phyloP scores from a whole-genome alignment of 2,888 invertebrate genomes.

The Sarcophaga caerulescens region DNA sequence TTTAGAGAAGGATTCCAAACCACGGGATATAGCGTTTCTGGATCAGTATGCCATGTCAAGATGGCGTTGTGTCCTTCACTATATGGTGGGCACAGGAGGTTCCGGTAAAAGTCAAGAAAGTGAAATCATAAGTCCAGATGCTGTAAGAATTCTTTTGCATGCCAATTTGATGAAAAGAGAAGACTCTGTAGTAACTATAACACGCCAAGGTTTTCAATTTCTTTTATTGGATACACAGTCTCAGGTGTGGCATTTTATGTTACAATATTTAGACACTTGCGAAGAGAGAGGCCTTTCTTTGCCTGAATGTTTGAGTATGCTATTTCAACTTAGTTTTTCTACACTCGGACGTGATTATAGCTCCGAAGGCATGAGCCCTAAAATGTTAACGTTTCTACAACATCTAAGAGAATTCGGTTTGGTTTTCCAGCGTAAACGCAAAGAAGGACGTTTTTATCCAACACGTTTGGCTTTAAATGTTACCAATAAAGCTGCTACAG shows the following conservation, averaged over 20 bases:
- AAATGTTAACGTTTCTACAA: slow-evolving; percentile 94
- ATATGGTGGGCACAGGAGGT: slow-evolving; percentile 89
- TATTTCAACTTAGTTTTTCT: slow-evolving; percentile 98
- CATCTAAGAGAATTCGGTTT: slow-evolving; percentile 98
- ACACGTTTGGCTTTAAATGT: slow-evolving; percentile 95
- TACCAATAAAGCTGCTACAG: slow-evolving; percentile 82
- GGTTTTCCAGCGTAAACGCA: slow-evolving; percentile 96
- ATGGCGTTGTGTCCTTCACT: slow-evolving; percentile 98
- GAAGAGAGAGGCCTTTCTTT: slow-evolving; percentile 92
- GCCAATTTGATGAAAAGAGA: slow-evolving; percentile 93
- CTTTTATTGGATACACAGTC: slow-evolving; percentile 95
- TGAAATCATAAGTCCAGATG: slow-evolving; percentile 95
- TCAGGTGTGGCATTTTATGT: slow-evolving; percentile 95
- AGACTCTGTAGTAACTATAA: slow-evolving; percentile 91
- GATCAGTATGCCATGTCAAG: slow-evolving; percentile 95
- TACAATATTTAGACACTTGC: slow-evolving; percentile 96
- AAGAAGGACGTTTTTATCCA: slow-evolving; percentile 96
- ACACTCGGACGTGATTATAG: slow-evolving; percentile 98
- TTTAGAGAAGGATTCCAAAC: slow-evolving; percentile 92
- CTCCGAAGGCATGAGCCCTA: slow-evolving; percentile 95
- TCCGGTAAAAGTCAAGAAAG: slow-evolving; percentile 84
- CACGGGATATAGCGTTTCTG: slow-evolving; percentile 91
- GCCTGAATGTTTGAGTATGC: slow-evolving; percentile 95
- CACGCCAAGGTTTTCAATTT: slow-evolving; percentile 98
- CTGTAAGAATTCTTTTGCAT: slow-evolving; percentile 94